These are phyloP conservation scores for Siphlonurus alternatus DNA, from an alignment of 2,888 invertebrate genomes.

Conservation along the genomic window DNA sequence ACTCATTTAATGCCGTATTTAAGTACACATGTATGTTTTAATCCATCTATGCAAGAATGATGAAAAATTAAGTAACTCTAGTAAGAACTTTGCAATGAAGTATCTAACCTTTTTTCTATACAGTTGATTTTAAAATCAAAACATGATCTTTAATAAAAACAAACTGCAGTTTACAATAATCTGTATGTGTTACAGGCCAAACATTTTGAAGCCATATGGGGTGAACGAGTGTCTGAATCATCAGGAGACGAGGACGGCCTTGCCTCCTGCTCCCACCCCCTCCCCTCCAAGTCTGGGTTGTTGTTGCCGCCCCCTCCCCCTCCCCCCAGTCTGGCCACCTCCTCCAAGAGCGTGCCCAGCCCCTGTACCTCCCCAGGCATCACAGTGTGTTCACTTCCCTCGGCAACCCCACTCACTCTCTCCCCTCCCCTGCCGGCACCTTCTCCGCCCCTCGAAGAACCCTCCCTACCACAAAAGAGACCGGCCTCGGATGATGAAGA, in stretches of 20 bases:
- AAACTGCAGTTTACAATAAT: no score
- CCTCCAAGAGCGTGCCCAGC: background rate
- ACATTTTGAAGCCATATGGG: slow-evolving; percentile 94
- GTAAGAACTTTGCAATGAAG: no score
- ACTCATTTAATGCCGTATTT: no score
- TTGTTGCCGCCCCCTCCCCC: background rate
- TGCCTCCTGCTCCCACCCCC: background rate
- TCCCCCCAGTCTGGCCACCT: background rate
- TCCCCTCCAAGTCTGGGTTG: background rate
- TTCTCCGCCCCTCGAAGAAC: slow-evolving; percentile 9
- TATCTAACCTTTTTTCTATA: no score
- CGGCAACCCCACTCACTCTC: background rate
- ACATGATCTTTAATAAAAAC: no score
- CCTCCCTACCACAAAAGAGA: background rate
- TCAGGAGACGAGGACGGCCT: slow-evolving; percentile 7
- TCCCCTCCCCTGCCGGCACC: slow-evolving; percentile 9
- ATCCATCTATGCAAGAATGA: no score
- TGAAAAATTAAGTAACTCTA: no score
- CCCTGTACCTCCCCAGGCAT: background rate
- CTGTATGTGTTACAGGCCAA: slow-evolving; percentile 41
- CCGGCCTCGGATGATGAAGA: background rate
- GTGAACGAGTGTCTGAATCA: slow-evolving; percentile 38
- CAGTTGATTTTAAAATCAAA: no score
- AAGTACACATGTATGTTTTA: no score
- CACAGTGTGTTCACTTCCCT: background rate